These are phyloP conservation scores for Connochaetes taurinus DNA, from an alignment of 2,113 vertebrate species.

Conservation along the genomic window DNA sequence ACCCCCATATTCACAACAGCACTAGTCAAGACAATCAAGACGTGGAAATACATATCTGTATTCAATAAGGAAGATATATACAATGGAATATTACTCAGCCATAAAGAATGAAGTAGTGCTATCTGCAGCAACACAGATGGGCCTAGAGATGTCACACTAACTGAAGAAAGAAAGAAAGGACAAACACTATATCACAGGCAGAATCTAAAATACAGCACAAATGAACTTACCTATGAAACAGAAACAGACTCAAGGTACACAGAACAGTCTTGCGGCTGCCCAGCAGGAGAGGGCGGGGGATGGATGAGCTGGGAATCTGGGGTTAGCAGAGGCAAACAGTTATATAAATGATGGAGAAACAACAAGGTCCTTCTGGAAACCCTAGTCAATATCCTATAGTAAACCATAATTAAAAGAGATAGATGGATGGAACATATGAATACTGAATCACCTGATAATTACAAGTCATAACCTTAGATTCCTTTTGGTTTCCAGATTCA, in stretches of 20 bases:
- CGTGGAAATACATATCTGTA: neutral
- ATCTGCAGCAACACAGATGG: neutral
- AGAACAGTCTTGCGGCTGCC: no score
- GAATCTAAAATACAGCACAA: neutral
- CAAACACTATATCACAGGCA: neutral
- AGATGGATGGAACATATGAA: neutral
- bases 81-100: neutral
- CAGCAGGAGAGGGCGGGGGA: rapidly evolving
- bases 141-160: neutral
- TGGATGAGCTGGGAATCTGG: neutral
- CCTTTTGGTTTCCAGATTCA: neutral
- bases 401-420: neutral
- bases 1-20: neutral
- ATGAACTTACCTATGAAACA: neutral
- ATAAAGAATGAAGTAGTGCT: neutral
- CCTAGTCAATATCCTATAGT: neutral
- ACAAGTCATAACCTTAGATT: neutral
- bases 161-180: neutral
- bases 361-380: neutral
- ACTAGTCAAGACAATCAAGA: neutral
- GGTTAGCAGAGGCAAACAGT: neutral
- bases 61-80: neutral
- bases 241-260: neutral
- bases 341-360: neutral
- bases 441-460: neutral